These are phyloP conservation scores for Urocolius indicus DNA, from an alignment of 2,113 vertebrate genomes.

Conservation along the genomic window DNA sequence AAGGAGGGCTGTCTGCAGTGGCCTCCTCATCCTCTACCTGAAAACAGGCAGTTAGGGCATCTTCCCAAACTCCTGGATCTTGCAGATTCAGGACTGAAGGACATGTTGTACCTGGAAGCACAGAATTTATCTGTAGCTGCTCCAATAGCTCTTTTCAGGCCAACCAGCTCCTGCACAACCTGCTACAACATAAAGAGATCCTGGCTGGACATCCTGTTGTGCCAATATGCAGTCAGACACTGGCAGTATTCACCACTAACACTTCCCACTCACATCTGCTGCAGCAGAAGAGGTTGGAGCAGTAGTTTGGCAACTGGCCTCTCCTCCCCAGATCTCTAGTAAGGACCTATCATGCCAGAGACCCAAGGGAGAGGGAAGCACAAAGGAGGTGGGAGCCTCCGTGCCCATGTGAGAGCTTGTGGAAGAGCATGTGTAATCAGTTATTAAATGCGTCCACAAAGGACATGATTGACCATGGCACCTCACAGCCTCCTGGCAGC, in stretches of 20 bases:
- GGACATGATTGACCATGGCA: not conserved
- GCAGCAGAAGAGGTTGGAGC: not conserved
- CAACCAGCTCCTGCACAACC: not conserved
- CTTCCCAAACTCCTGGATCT: not conserved
- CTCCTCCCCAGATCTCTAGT: not conserved
- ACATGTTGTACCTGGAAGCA: not conserved
- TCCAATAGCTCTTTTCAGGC: not conserved
- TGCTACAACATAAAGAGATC: rapidly evolving
- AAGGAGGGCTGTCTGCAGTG: not conserved
- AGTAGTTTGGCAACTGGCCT: not conserved
- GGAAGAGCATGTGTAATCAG: not conserved
- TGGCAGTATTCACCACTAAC: rapidly evolving
- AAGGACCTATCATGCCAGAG: not conserved
- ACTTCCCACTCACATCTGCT: not conserved
- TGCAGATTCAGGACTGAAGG: not conserved
- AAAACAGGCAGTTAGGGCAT: not conserved
- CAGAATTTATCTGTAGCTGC: not conserved
- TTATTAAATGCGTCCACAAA: not conserved
- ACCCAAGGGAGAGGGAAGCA: not conserved
- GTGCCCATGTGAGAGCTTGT: rapidly evolving
- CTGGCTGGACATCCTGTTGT: rapidly evolving
- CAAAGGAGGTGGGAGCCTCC: not conserved
- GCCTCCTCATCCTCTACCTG: not conserved
- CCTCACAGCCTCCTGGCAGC: not conserved
- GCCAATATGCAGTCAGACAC: rapidly evolving